phyloP scores from a whole-genome alignment of 1,140 invertebrate genomes.

The Maniola jurtina region DNA sequence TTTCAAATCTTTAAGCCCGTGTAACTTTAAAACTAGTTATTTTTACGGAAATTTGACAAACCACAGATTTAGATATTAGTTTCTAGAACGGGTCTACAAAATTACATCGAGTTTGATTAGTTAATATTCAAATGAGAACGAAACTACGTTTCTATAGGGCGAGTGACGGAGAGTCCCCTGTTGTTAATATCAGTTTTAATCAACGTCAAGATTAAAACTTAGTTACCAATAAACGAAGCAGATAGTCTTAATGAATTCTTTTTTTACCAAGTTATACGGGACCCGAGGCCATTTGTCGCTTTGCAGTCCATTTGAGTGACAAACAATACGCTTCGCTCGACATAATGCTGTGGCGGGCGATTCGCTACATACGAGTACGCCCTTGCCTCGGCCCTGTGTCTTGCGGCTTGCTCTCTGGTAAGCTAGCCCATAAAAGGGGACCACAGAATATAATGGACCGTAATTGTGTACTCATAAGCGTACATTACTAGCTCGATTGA shows the following conservation, averaged over 20 bases:
- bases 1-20: too few relatives aligned
- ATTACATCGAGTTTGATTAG: too few relatives aligned
- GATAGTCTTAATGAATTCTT: constrained; percentile 9
- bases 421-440: constrained; percentile 58
- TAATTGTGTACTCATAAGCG: constrained; percentile 75
- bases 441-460: constrained; percentile 66
- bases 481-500: constrained; percentile 52
- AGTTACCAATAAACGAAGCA: background rate
- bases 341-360: constrained; percentile 60
- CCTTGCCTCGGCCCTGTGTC: constrained; percentile 48
- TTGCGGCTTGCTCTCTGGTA: constrained; percentile 45
- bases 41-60: too few relatives aligned
- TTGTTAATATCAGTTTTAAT: background rate
- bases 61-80: too few relatives aligned
- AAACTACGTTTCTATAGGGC: too few relatives aligned
- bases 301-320: constrained; percentile 67
- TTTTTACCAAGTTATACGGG: constrained; percentile 38
- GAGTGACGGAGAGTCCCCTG: background rate
- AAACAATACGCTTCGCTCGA: constrained; percentile 62
- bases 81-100: too few relatives aligned
- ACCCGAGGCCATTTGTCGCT: constrained; percentile 69
- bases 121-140: too few relatives aligned
- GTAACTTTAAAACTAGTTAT: too few relatives aligned
- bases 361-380: constrained; percentile 55
- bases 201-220: background rate